Evolutionary conservation across 2,888 invertebrate genomes (phyloP).

Genomic region (Scelioninae gen. 2): DNA sequence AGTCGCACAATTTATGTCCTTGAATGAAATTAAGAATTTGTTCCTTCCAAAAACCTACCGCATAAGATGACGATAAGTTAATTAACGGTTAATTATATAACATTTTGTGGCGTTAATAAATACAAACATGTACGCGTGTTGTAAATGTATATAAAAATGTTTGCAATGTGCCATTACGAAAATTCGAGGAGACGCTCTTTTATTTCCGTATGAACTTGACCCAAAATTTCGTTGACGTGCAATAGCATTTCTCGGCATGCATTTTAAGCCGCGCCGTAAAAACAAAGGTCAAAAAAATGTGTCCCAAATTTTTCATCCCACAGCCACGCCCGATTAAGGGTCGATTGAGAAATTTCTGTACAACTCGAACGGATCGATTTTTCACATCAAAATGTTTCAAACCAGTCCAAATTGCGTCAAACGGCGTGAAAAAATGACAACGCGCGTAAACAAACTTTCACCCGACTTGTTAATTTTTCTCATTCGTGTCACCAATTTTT

Average conservation of each 20-base stretch:
- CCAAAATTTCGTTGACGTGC: conserved; percentile 9
- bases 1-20: no score
- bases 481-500: no score
- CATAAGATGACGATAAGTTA: no score
- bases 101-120: no score
- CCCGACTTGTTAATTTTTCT: conserved; percentile 2
- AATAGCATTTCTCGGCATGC: background rate
- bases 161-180: no score
- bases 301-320: background rate
- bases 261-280: background rate
- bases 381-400: conserved; percentile 31
- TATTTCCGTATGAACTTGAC: conserved; percentile 35
- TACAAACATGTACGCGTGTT: no score
- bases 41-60: no score
- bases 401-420: conserved; percentile 44
- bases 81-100: no score
- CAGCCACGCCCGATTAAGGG: conserved; percentile 1
- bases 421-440: conserved; percentile 26
- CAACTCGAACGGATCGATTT: conserved; percentile 37
- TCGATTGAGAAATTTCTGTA: conserved; percentile 16
- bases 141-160: no score
- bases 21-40: no score
- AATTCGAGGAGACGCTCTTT: background rate
- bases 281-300: background rate
- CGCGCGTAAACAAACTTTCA: conserved; percentile 43